phyloP scores from a whole-genome alignment of 2,113 vertebrate genomes.

The Mustelus asterias region DNA sequence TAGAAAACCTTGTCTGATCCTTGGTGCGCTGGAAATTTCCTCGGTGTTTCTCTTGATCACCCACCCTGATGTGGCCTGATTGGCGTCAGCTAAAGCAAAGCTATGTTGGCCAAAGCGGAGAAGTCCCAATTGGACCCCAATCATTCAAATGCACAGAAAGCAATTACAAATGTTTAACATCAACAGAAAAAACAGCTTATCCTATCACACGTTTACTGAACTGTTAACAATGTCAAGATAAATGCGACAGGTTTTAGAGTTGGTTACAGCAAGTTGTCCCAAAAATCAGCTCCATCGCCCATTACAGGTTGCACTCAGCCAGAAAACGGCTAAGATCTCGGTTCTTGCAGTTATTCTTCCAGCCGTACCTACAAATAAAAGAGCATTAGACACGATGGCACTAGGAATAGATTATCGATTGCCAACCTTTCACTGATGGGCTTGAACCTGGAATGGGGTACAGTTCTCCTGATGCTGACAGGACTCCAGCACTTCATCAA shows the following conservation, averaged over 20 bases:
- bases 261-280: neutral
- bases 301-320: neutral
- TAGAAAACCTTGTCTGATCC: too few relatives aligned
- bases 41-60: too few relatives aligned
- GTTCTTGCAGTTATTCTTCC: neutral
- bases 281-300: neutral
- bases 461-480: too few relatives aligned
- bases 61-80: too few relatives aligned
- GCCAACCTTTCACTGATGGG: neutral
- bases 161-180: neutral
- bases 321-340: neutral
- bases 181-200: neutral
- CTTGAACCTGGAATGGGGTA: too few relatives aligned
- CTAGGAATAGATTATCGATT: neutral
- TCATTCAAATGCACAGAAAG: neutral
- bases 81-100: too few relatives aligned
- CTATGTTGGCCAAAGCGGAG: too few relatives aligned
- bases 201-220: neutral
- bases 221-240: neutral
- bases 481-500: neutral
- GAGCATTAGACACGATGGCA: neutral
- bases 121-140: neutral
- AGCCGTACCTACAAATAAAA: neutral
- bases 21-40: too few relatives aligned
- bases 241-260: neutral